Percentiles rank a stretch among this genome's conserved stretches.
Evolutionary conservation across 92 coral and sea anemone genomes (phyloP).

Genomic region (Galaxea fascicularis): DNA sequence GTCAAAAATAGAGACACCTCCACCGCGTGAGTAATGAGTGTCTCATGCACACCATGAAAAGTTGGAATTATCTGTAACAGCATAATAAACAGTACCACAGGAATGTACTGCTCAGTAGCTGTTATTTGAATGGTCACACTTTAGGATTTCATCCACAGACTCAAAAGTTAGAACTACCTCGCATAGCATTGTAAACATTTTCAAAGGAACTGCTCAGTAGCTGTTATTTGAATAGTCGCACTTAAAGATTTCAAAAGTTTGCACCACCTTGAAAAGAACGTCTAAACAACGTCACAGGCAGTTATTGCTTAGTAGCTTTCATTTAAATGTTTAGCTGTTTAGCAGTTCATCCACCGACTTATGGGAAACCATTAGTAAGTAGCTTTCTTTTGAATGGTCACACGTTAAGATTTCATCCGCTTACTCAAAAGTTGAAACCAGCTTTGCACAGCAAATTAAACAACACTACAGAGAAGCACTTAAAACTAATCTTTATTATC

Average conservation of each 20-base stretch:
- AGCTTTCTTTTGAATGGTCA: too few species aligned
- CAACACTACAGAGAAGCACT: neutral
- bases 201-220: too few species aligned
- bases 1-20: slow-evolving; percentile 88
- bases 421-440: neutral
- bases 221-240: too few species aligned
- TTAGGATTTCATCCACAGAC: too few species aligned
- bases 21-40: slow-evolving; percentile 73
- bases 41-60: neutral
- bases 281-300: too few species aligned
- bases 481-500: neutral
- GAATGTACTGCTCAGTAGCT: neutral
- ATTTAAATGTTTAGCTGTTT: too few species aligned
- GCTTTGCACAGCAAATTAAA: neutral
- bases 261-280: too few species aligned
- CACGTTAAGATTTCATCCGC: neutral
- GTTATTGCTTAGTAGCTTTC: too few species aligned
- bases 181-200: too few species aligned
- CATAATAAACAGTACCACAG: neutral
- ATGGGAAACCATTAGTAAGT: too few species aligned
- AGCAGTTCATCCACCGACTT: too few species aligned
- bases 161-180: too few species aligned
- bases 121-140: neutral
- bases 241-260: neutral
- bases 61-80: neutral